Conservation (phyloP, 2,888 invertebrate genomes). For the Exocentrus adspersus region DNA sequence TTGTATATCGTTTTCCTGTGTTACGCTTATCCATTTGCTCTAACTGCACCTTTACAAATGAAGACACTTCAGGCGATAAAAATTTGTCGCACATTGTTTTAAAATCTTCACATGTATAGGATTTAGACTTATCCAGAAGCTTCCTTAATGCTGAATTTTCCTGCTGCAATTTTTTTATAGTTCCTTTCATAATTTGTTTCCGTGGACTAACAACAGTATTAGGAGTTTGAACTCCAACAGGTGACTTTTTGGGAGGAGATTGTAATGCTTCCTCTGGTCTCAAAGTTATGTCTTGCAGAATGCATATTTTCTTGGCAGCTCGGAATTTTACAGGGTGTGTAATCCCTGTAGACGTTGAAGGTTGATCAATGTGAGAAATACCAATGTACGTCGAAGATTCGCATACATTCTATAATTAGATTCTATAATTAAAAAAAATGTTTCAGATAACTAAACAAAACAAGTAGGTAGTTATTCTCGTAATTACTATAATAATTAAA, state of each 20-base stretch:
- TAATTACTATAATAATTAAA: background rate
- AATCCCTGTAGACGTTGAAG: background rate
- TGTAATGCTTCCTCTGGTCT: background rate
- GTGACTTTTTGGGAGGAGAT: background rate
- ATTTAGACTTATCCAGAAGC: background rate
- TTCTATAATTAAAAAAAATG: too few species aligned
- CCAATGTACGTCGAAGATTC: background rate
- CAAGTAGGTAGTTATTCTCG: background rate
- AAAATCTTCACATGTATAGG: background rate
- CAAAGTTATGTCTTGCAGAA: background rate
- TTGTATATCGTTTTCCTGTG: constrained; percentile 25
- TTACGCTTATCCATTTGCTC: background rate
- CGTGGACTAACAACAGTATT: background rate
- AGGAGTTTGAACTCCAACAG: background rate
- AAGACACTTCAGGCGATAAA: background rate
- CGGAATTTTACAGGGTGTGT: too few species aligned
- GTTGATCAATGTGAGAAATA: background rate
- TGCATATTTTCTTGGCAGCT: background rate
- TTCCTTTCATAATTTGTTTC: background rate
- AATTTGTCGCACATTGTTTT: background rate
- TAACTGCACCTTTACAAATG: background rate
- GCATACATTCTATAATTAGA: background rate
- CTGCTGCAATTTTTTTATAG: background rate
- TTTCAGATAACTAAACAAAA: background rate
- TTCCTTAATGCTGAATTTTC: background rate